Evolutionary conservation across 2,797 vertebrate species (phyloP).

Genomic region (Aplochiton taeniatus): DNA sequence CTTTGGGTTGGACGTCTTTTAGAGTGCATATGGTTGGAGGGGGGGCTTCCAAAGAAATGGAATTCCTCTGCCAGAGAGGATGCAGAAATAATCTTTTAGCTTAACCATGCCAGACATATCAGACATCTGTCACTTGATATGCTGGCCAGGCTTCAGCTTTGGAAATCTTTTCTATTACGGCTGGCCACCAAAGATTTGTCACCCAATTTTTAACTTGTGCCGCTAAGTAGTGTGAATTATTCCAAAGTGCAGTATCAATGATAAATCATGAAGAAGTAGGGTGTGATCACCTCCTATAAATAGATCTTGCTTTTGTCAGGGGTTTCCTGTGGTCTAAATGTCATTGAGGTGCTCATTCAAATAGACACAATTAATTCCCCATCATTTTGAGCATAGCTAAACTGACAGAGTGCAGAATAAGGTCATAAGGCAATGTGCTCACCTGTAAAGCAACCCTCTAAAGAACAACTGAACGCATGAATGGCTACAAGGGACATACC

Average conservation of each 20-base stretch:
- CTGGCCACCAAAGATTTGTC: constrained; percentile 55
- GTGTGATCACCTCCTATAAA: constrained; percentile 19
- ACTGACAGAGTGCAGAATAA: constrained; percentile 42
- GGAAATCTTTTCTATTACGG: constrained; percentile 41
- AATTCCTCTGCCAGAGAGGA: constrained; percentile 62
- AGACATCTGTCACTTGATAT: constrained; percentile 75
- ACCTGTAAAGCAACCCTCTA: too few species aligned
- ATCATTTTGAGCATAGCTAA: constrained; percentile 46
- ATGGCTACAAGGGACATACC: too few species aligned
- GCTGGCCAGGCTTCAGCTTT: constrained; percentile 58
- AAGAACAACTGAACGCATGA: too few species aligned
- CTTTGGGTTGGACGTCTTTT: too few species aligned
- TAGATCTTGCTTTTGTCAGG: constrained; percentile 38
- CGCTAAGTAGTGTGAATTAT: constrained; percentile 12
- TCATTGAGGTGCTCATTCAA: constrained; percentile 65
- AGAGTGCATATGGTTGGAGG: too few species aligned
- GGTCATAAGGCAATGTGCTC: too few species aligned
- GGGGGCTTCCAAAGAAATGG: constrained; percentile 36
- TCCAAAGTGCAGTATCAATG: not conserved
- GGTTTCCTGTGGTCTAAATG: constrained; percentile 67
- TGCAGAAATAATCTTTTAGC: constrained; percentile 72
- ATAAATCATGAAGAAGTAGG: not conserved
- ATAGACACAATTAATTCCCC: constrained; percentile 66
- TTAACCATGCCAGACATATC: constrained; percentile 73
- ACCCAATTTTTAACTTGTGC: constrained; percentile 63